phyloP scores from a whole-genome alignment of 2,888 invertebrate species.

The Abrostola tripartita region DNA sequence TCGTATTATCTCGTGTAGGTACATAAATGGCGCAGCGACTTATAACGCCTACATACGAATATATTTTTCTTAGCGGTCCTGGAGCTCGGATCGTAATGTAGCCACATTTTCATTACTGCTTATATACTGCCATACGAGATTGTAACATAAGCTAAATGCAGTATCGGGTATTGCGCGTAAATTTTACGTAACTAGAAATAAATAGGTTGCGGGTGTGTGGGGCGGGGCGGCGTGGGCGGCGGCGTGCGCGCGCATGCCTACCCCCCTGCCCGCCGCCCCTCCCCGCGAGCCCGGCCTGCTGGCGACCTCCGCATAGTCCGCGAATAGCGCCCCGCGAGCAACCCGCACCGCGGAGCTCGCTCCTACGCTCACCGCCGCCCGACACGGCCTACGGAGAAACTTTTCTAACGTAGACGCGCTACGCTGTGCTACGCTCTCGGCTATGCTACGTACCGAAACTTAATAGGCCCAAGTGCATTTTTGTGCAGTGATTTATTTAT shows the following conservation, averaged over 20 bases:
- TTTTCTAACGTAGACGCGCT: conserved; percentile 76
- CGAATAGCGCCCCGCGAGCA: conserved; percentile 83
- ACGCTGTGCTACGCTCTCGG: conserved; percentile 69
- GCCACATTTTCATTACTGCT: conserved; percentile 58
- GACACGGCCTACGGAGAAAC: conserved; percentile 78
- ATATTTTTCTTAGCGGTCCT: conserved; percentile 20
- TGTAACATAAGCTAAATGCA: conserved; percentile 84
- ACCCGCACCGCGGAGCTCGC: conserved; percentile 75
- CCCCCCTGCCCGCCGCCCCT: conserved; percentile 61
- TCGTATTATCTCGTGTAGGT: conserved; percentile 35
- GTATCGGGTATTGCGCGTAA: conserved; percentile 88
- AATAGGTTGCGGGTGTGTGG: conserved; percentile 88
- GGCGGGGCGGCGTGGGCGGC: conserved; percentile 85
- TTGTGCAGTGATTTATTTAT: conserved; percentile 74
- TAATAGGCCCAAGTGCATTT: conserved; percentile 64
- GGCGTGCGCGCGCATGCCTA: conserved; percentile 77
- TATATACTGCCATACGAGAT: conserved; percentile 62
- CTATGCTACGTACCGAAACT: conserved; percentile 58
- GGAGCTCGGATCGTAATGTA: conserved; percentile 37
- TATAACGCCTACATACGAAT: conserved; percentile 9
- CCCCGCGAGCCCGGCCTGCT: conserved; percentile 66
- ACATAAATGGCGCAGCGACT: conserved; percentile 14
- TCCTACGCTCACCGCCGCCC: conserved; percentile 67
- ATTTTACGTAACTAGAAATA: conserved; percentile 89
- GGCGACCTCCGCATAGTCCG: conserved; percentile 77